Percentiles rank a stretch among this genome's conserved stretches.
Evolutionary conservation across 64 coral and sea anemone species (phyloP).

Genomic region (Montipora efflorescens): DNA sequence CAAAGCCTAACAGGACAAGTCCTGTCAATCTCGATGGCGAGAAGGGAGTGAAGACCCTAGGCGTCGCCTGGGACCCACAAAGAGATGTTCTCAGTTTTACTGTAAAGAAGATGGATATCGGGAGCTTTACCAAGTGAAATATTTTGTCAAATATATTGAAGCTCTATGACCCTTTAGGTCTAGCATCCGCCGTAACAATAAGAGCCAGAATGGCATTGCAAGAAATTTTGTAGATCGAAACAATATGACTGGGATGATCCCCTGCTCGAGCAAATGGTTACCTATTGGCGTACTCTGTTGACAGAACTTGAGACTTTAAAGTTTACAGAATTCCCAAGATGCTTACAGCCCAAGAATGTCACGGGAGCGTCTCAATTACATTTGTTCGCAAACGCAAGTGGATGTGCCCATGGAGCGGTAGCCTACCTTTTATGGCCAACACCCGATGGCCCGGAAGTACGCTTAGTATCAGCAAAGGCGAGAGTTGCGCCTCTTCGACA

Average conservation of each 20-base stretch:
- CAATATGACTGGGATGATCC: conserved; percentile 58
- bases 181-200: conserved; percentile 56
- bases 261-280: conserved; percentile 24
- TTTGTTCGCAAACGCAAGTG: conserved; percentile 30
- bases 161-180: conserved; percentile 52
- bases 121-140: no score
- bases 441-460: conserved; percentile 1
- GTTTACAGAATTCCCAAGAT: conserved; percentile 26
- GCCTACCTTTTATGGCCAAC: conserved; percentile 51
- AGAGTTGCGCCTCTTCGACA: conserved; percentile 60
- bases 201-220: conserved; percentile 43
- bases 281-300: conserved; percentile 20
- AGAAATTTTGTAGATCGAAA: conserved; percentile 42
- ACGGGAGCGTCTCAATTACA: neutral
- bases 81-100: no score
- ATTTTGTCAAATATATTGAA: neutral
- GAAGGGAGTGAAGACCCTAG: no score
- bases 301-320: conserved; percentile 28
- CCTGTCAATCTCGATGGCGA: no score
- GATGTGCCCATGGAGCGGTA: neutral
- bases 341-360: conserved; percentile 21
- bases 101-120: no score
- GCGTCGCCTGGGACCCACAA: no score
- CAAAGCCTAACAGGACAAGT: no score
- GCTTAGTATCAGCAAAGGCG: conserved; percentile 20